Evolutionary conservation across 2,797 vertebrate species (phyloP).

Genomic region (Myioborus melanocephalus): DNA sequence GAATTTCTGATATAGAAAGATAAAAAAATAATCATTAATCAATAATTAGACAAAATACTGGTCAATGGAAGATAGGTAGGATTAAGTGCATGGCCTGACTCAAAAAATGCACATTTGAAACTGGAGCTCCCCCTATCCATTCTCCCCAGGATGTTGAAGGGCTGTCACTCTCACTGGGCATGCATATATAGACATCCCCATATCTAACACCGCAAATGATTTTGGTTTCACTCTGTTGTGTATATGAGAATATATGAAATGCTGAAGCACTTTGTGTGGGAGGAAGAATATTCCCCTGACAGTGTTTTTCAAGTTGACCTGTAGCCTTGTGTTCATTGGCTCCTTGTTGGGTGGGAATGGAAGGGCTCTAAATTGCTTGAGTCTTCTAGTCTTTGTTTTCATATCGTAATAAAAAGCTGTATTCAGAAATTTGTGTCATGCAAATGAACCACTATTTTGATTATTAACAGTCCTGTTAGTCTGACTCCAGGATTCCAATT

Average conservation of each 20-base stretch:
- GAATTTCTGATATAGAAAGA: not conserved
- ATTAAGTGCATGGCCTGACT: not conserved
- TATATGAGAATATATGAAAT: not conserved
- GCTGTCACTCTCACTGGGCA: not conserved
- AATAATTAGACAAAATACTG: not conserved
- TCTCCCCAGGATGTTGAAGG: not conserved
- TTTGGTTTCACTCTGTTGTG: not conserved
- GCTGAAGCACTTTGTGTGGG: not conserved
- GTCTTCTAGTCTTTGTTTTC: not conserved
- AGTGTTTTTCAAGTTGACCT: not conserved
- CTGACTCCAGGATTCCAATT: not conserved
- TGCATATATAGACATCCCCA: not conserved
- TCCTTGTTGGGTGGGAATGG: not conserved
- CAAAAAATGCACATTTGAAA: not conserved
- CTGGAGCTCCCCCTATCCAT: constrained; percentile 24
- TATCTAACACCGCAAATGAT: not conserved
- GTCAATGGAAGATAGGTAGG: not conserved
- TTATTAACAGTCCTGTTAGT: not conserved
- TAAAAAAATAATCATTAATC: not conserved
- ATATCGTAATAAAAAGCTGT: not conserved
- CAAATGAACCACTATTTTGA: not conserved
- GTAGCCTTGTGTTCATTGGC: not conserved
- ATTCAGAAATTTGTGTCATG: not conserved
- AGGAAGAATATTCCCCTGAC: not conserved
- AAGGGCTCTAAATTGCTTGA: not conserved